These are phyloP conservation scores for Fopius arisanus DNA, from an alignment of 1,140 invertebrate species.

Conservation along the genomic window DNA sequence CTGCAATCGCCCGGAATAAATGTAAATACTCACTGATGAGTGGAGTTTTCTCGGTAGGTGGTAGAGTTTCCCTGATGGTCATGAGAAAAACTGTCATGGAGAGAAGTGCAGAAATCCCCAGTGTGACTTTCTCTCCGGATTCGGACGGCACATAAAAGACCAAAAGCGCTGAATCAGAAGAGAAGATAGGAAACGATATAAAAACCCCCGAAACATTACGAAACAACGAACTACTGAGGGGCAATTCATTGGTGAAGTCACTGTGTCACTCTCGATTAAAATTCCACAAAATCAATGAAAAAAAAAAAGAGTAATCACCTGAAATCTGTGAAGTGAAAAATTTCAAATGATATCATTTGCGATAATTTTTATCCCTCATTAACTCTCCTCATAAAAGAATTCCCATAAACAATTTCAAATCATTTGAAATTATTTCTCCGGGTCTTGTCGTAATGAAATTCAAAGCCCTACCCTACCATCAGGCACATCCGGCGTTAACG, in stretches of 20 bases:
- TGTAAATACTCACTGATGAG: constrained; percentile 79
- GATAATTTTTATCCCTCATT: no score
- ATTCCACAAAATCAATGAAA: no score
- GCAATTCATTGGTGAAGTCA: no score
- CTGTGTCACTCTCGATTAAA: no score
- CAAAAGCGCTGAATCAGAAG: constrained; percentile 74
- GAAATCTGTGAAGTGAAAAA: no score
- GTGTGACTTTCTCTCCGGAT: constrained; percentile 87
- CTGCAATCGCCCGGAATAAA: background rate
- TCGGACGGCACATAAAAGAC: constrained; percentile 94
- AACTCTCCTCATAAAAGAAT: background rate
- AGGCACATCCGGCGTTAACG: constrained; percentile 2
- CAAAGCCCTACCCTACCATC: background rate
- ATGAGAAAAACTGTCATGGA: constrained; percentile 95
- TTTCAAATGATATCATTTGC: no score
- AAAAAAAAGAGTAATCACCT: background rate
- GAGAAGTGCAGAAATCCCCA: constrained; percentile 87
- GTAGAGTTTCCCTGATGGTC: constrained; percentile 89
- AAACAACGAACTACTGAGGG: background rate
- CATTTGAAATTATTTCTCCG: constrained; percentile 16
- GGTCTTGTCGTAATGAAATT: constrained; percentile 27
- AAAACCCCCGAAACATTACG: background rate
- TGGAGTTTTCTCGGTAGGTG: constrained; percentile 92
- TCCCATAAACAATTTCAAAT: background rate
- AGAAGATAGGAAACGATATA: constrained; percentile 11